Evolutionary conservation across 64 coral and sea anemone species (phyloP), one percentile per base, ranked within the genome.

Genomic region (Montipora sp.): DNA sequence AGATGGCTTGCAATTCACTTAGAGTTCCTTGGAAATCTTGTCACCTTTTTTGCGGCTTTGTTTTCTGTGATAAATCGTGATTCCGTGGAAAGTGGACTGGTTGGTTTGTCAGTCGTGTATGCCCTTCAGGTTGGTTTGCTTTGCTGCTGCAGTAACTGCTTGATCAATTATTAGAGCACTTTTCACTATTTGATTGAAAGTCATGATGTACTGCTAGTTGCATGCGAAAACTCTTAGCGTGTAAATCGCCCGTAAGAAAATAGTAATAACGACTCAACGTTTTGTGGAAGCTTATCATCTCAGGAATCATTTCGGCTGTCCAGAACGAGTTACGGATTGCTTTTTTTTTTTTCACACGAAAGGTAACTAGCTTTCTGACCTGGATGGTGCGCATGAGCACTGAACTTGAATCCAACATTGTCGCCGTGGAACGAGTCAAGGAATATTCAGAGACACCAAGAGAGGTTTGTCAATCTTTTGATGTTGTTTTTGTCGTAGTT

Each of bases 1-100:
- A 96, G 95, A 47, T 96, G 95, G 95, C 68, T 96, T 13, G 95
- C 95, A 47, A 68, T 96, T 43, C 90, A 81, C 47, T 80, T 96
- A 19, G 95, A 96, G 48, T 78, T 96, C 76, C 66, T 96, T 75
- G 95, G 95, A 7, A 96, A 86, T 50, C 59, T 96, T 24, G 85
- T 96, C 71, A 93, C 89, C 53, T 90, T 96, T 77, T 92, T 90
- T 48, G 95, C 95, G 13, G 78, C 95, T 6, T 47, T 96, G 72
- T 96, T 96, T 83, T 80, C 90, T 74, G 95, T 96, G 11, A 60
- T 93, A 65, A 85, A 69, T 47, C 91, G 87, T 11, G 91, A 87
- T 44, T 78, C 60, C 15, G 77, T 96, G 12, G 70, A 92, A 46
- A 89, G 77, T 83, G 95, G 95, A 9, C 79, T 96, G 1, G 95